Evolutionary conservation across 2,888 invertebrate species (phyloP).

Genomic region (Mantis religiosa): DNA sequence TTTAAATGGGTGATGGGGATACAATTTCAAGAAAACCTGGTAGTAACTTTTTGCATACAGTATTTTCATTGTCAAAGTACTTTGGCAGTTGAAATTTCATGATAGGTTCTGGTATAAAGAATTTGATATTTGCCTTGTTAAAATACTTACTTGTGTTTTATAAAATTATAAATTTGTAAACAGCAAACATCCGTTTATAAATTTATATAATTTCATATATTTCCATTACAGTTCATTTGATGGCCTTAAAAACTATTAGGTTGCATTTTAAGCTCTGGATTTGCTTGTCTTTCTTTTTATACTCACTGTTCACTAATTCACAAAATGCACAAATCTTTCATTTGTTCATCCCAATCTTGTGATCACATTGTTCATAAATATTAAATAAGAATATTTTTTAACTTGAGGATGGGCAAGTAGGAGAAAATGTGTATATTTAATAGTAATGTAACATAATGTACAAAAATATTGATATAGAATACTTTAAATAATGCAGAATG

Average conservation of each 20-base stretch:
- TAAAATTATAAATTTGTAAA: neutral
- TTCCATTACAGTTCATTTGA: neutral
- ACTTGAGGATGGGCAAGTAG: conserved; percentile 12
- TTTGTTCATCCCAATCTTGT: conserved; percentile 11
- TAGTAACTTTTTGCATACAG: too few relatives aligned
- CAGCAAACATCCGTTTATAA: neutral
- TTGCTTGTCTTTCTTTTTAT: neutral
- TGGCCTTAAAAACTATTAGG: neutral
- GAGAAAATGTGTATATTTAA: conserved; percentile 17
- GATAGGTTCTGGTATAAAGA: too few relatives aligned
- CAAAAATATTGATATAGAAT: conserved; percentile 17
- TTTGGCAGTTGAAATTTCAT: too few relatives aligned
- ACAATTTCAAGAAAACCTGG: too few relatives aligned
- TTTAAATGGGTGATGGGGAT: too few relatives aligned
- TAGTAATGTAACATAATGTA: conserved; percentile 15
- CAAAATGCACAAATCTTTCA: conserved; percentile 14
- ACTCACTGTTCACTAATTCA: neutral
- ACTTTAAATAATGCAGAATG: conserved; percentile 1
- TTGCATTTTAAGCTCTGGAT: neutral
- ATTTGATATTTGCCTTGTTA: neutral
- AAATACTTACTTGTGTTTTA: neutral
- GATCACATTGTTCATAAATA: conserved; percentile 7
- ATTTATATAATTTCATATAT: neutral
- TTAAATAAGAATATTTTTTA: conserved; percentile 5
- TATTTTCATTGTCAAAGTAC: too few relatives aligned